A percentile compares a stretch with the other conserved stretches of the same genome.
Conservation (phyloP, 1,140 invertebrate genomes). For the Ridgeia piscesae region DNA sequence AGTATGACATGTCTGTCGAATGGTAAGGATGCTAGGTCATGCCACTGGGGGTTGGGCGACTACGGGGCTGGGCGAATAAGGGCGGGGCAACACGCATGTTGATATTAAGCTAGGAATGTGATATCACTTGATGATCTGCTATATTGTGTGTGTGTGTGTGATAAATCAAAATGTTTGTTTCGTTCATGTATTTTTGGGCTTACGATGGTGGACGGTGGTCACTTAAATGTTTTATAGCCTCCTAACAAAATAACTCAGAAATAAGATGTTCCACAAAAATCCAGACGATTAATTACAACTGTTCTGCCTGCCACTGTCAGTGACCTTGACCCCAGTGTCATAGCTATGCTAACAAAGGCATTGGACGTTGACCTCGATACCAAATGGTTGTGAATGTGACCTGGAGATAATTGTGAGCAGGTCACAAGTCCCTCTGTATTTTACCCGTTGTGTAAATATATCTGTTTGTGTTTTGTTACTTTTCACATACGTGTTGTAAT, state of each 20-base stretch:
- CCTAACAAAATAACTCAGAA: background rate
- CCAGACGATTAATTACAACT: background rate
- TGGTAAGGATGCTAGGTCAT: background rate
- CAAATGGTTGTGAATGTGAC: background rate
- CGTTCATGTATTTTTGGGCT: background rate
- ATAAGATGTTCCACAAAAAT: no score
- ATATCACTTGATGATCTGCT: background rate
- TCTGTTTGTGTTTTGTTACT: background rate
- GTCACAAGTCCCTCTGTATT: background rate
- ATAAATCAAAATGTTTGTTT: background rate
- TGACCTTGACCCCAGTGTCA: background rate
- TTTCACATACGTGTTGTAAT: background rate
- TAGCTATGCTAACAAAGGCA: background rate
- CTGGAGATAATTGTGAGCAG: background rate
- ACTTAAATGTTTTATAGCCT: background rate
- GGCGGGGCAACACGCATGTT: background rate
- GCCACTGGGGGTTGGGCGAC: background rate
- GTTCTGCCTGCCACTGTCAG: background rate
- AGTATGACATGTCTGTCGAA: background rate
- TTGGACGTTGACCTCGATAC: background rate
- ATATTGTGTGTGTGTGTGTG: constrained; percentile 5
- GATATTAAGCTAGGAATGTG: background rate
- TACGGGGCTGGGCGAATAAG: no score
- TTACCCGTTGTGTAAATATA: background rate
- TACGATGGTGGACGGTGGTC: background rate